These are phyloP conservation scores for Periplaneta americana DNA, from an alignment of 1,140 invertebrate genomes.

Conservation along the genomic window DNA sequence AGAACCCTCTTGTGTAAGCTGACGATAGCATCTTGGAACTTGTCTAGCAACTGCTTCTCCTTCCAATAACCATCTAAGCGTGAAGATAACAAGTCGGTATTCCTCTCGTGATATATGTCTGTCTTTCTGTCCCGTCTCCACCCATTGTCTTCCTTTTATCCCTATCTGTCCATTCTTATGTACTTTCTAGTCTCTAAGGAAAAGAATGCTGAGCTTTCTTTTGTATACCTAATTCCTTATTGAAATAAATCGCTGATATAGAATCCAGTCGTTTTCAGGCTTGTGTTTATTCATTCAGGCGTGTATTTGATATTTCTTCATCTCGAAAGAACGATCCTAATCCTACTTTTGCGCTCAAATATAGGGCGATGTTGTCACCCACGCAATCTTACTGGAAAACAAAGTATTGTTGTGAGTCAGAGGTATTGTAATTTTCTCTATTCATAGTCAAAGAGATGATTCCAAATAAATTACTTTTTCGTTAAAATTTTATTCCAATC, in stretches of 20 bases:
- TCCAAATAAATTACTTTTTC: too few species aligned
- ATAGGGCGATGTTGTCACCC: not conserved
- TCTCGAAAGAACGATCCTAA: not conserved
- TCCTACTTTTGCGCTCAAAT: not conserved
- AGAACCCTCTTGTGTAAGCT: too few species aligned
- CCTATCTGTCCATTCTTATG: too few species aligned
- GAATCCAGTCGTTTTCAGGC: not conserved
- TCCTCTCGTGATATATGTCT: not conserved
- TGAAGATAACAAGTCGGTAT: not conserved
- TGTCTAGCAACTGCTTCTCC: not conserved
- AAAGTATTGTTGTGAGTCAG: not conserved
- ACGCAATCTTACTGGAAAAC: not conserved
- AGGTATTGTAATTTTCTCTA: too few species aligned
- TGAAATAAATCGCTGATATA: not conserved
- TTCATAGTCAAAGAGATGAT: too few species aligned
- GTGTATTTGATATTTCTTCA: not conserved
- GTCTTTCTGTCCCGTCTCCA: not conserved
- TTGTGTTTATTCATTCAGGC: not conserved
- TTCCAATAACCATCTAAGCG: not conserved
- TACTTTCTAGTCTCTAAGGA: too few species aligned
- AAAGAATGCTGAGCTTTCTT: not conserved
- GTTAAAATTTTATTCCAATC: too few species aligned
- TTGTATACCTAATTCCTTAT: not conserved
- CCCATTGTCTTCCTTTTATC: not conserved
- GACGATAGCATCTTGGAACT: not conserved